Percentiles rank a stretch among this genome's conserved stretches.
phyloP scores from a whole-genome alignment of 2,113 vertebrate species.

The Corythoichthys intestinalis region DNA sequence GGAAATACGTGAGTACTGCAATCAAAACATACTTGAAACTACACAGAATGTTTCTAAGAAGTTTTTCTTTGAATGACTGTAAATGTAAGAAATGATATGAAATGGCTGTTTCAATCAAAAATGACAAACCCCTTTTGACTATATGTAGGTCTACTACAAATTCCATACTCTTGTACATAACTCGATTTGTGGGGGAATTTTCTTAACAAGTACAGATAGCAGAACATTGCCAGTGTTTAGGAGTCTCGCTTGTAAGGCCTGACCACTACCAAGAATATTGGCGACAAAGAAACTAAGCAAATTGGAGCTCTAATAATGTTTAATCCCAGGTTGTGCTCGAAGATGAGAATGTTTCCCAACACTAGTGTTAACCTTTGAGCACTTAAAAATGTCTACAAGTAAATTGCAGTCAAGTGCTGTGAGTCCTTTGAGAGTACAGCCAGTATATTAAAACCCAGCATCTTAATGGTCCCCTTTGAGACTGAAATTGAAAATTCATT shows the following conservation, averaged over 20 bases:
- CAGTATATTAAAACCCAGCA: slow-evolving; percentile 15
- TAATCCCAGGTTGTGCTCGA: slow-evolving; percentile 19
- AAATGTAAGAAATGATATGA: neutral
- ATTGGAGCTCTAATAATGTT: slow-evolving; percentile 34
- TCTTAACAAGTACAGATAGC: neutral
- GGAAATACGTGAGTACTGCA: too few relatives aligned
- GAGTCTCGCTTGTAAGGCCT: neutral
- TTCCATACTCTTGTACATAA: neutral
- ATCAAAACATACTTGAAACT: too few relatives aligned
- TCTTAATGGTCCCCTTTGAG: slow-evolving; percentile 45
- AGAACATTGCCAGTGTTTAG: neutral
- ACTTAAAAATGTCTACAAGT: slow-evolving; percentile 28
- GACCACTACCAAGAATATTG: neutral
- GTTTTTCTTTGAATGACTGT: neutral
- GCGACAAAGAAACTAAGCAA: neutral
- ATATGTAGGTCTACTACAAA: neutral
- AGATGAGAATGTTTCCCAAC: slow-evolving; percentile 27
- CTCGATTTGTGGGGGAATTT: neutral
- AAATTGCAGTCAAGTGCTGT: slow-evolving; percentile 42
- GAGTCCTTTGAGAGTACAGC: slow-evolving; percentile 11
- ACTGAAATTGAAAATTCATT: slow-evolving; percentile 39
- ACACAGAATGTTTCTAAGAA: neutral
- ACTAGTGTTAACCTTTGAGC: slow-evolving; percentile 41
- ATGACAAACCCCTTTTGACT: neutral
- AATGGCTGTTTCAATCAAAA: neutral